phyloP scores from a whole-genome alignment of 2,113 vertebrate species.

The Phrynosoma blainvillii region DNA sequence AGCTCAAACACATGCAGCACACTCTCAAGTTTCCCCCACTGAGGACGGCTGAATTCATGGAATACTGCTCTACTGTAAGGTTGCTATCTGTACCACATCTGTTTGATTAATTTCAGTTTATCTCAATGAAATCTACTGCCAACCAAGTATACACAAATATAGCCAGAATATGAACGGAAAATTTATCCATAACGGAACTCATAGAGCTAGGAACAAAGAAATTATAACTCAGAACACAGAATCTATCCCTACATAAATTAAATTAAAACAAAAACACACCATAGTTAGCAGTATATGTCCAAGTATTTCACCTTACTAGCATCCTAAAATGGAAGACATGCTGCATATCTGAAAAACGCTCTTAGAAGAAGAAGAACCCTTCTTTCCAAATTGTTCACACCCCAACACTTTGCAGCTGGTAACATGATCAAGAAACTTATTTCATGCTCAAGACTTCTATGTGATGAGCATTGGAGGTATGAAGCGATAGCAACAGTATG shows the following conservation, averaged over 20 bases:
- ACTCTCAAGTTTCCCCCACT: background rate
- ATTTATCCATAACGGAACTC: constrained; percentile 36
- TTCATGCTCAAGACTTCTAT: constrained; percentile 35
- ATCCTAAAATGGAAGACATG: constrained; percentile 37
- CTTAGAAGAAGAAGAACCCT: constrained; percentile 35
- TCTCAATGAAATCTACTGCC: background rate
- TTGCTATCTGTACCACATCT: background rate
- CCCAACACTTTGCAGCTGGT: constrained; percentile 20
- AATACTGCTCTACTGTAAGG: background rate
- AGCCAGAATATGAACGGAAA: background rate
- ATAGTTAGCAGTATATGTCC: background rate
- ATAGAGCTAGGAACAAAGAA: constrained; percentile 46
- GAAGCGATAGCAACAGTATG: constrained; percentile 34
- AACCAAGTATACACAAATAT: background rate
- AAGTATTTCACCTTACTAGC: constrained; percentile 37
- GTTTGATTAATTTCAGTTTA: background rate
- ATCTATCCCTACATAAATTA: constrained; percentile 22
- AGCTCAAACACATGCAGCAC: background rate
- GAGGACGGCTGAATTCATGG: background rate
- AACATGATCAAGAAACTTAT: constrained; percentile 52
- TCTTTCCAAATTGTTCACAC: constrained; percentile 44
- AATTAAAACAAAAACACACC: background rate
- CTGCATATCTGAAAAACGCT: constrained; percentile 51
- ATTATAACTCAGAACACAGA: constrained; percentile 27
- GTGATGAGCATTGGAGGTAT: constrained; percentile 36